A percentile compares a stretch with the other conserved stretches of the same genome.
Conservation (phyloP, 2,113 vertebrate genomes). For the Heterotis niloticus region DNA sequence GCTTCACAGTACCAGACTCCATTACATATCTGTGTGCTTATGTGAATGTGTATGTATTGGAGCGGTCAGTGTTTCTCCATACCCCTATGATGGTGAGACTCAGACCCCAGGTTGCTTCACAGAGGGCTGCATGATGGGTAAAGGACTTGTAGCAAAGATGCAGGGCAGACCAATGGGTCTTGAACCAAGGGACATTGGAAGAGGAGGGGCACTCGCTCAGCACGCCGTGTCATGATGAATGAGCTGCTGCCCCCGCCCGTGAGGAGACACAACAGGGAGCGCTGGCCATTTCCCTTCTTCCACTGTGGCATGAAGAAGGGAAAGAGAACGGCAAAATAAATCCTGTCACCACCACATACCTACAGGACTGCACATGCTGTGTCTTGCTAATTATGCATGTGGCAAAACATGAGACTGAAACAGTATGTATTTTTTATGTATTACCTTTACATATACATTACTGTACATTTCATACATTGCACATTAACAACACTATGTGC, state of each 20-base stretch:
- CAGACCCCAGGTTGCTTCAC: too few relatives aligned
- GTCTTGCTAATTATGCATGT: conserved; percentile 9
- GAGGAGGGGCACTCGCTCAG: not conserved
- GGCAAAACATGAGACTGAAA: not conserved
- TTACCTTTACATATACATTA: too few relatives aligned
- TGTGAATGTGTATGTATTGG: too few relatives aligned
- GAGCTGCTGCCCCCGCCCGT: not conserved
- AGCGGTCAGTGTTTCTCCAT: too few relatives aligned
- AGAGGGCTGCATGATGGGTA: not conserved
- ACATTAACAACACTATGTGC: too few relatives aligned
- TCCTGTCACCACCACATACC: not conserved
- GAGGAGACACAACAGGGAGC: conserved; percentile 15
- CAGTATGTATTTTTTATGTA: not conserved
- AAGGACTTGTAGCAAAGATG: too few relatives aligned
- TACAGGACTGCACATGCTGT: conserved; percentile 4
- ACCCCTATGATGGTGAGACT: too few relatives aligned
- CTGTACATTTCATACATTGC: too few relatives aligned
- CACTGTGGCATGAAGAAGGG: not conserved
- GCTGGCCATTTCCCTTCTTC: not conserved
- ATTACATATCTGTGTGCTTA: too few relatives aligned
- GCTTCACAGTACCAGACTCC: too few relatives aligned
- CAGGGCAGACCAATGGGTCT: not conserved
- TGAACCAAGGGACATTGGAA: not conserved
- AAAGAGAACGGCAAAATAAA: not conserved
- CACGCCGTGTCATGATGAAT: conserved; percentile 2